Evolutionary conservation across 2,888 invertebrate species (phyloP).

Genomic region (Lepidochrysops patricia): DNA sequence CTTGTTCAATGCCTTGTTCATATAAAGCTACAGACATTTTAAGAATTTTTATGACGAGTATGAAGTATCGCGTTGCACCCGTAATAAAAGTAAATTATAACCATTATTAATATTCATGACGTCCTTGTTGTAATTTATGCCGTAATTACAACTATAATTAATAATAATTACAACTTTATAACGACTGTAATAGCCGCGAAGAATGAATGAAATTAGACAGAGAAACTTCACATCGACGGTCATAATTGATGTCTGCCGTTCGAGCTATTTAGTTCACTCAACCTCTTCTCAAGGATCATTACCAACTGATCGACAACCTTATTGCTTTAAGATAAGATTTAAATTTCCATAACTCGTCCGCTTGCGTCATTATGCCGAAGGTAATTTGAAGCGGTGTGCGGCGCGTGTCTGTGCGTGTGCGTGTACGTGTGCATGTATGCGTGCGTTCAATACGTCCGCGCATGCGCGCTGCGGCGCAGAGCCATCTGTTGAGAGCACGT

Average conservation of each 20-base stretch:
- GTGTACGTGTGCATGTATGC: constrained; percentile 29
- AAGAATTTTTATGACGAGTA: background rate
- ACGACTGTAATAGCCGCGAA: background rate
- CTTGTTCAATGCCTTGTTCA: background rate
- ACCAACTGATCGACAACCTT: constrained; percentile 30
- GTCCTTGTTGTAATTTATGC: background rate
- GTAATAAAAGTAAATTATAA: background rate
- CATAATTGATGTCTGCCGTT: constrained; percentile 60
- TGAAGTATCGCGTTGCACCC: background rate
- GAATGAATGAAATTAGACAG: constrained; percentile 4
- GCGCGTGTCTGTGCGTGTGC: constrained; percentile 31
- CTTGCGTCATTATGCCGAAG: constrained; percentile 60
- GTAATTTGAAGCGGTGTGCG: constrained; percentile 64
- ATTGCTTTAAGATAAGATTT: constrained; percentile 19
- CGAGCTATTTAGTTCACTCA: constrained; percentile 54
- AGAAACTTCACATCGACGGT: background rate
- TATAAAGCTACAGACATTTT: background rate
- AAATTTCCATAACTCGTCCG: constrained; percentile 26
- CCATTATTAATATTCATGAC: background rate
- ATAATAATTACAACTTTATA: background rate
- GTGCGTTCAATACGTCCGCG: constrained; percentile 59
- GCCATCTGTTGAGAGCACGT: constrained; percentile 71
- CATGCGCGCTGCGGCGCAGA: constrained; percentile 54
- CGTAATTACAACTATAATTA: background rate
- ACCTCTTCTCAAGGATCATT: constrained; percentile 36